Base-by-base conservation (phyloP, 64 coral and sea anemone species). In the Catalaphyllia jardinei region DNA sequence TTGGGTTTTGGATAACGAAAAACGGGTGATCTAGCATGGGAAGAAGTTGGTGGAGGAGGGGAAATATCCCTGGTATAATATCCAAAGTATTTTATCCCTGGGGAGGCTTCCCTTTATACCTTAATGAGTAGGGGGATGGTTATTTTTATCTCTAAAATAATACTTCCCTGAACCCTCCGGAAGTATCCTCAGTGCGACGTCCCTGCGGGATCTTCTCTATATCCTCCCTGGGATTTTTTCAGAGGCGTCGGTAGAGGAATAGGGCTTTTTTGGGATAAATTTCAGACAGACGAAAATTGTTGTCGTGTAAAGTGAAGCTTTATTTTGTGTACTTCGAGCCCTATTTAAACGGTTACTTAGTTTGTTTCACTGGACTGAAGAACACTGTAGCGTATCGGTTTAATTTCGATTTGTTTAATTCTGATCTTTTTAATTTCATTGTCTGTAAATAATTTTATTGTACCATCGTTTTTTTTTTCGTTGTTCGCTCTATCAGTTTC, bases 391-490 rank as follows among this genome's bases (percentile, higher is more conserved):
- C 60, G 7, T 50, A 71, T 50, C 15, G 24, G 62, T 71, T n/a
- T 24, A 52, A 71, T 64, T 71, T 85, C 61, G 31, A 71, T 13
- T 22, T 71, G 11, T 69, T 71, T 15, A 51, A 18, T 71, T 71
- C 81, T 33, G 0, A 25, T 49, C 35, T 67, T 84, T 69, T 85
- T 71, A 85, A 18, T 4, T 39, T 18, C 22, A 29, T 71, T 51
- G 8, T 85, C 15, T 85, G 81, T 85, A 85, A 71, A 85, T 85
- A 85, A 85, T 85, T n/a, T 71, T 35, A 11, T 67, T 67, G 7
- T 24, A 38, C 25, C 60, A 51, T 15, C 4, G n/a, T n/a, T 54
- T 31, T 67, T 67, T 69, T 14, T 51, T 85, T 50, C 33, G 33
- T 35, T 49, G 22, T n/a, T 69, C 17, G 27, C 52, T 10, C n/a